A percentile compares a stretch with the other conserved stretches of the same genome.
These are phyloP conservation scores for Brachypodius melanocephalos DNA, from an alignment of 2,113 vertebrate species.

Conservation along the genomic window DNA sequence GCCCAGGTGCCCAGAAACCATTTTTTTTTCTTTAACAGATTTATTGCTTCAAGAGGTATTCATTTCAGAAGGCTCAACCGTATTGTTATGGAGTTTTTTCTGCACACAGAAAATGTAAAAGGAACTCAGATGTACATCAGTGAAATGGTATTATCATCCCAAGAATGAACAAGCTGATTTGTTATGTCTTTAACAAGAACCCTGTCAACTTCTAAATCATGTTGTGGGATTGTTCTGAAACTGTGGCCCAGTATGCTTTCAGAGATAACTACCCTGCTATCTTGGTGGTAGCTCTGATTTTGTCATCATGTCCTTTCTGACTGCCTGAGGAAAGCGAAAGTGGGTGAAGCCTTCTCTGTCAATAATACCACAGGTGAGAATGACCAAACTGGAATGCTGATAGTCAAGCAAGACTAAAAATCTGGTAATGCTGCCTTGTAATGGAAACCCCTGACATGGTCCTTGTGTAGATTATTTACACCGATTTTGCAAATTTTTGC, in stretches of 20 bases:
- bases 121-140: constrained; percentile 40
- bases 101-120: constrained; percentile 42
- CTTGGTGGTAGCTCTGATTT: constrained; percentile 1
- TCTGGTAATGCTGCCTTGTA: neutral
- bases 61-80: constrained; percentile 38
- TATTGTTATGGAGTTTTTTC: constrained; percentile 19
- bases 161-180: constrained; percentile 51
- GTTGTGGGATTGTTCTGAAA: constrained; percentile 49
- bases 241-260: neutral
- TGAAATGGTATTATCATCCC: constrained; percentile 43
- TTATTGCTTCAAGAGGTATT: constrained; percentile 59
- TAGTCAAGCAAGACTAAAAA: neutral
- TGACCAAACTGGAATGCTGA: neutral
- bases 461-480: neutral
- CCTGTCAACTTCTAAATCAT: constrained; percentile 51
- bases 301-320: constrained; percentile 1
- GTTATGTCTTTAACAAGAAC: constrained; percentile 50
- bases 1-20: constrained; percentile 7
- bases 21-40: constrained; percentile 37
- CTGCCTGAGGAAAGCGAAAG: neutral
- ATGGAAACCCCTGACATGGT: neutral
- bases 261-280: constrained; percentile 41
- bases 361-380: neutral
- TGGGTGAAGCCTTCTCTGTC: neutral
- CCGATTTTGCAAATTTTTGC: neutral